Base-by-base conservation (phyloP, 1,140 invertebrate species). In the Drosophila sulfurigaster region DNA sequence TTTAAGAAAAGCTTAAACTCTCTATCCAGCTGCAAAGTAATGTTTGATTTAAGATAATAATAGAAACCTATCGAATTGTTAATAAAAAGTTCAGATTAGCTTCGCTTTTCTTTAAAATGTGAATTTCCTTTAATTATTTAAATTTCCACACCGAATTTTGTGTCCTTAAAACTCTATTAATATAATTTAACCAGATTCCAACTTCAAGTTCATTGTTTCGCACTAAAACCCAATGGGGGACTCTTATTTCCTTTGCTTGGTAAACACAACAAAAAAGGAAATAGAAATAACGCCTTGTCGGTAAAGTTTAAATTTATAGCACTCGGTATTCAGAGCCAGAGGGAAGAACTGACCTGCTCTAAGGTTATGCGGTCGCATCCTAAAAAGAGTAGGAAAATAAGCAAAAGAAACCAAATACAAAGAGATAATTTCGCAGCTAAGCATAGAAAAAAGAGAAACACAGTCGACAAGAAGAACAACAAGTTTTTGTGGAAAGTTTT, bases 241-340 rank as follows among this genome's bases (percentile, higher is more conserved):
- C 52, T 63, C n/a, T 38, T 5, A 30, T 51, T 10, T 38, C 3
- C 32, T n/a, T 38, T 8, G 7, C 32, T 35, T 38, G 35, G 7
- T 10, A 8, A 43, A 52, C n/a, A 52, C 5, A 32, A 13, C 51
- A 4, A 11, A 52, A 32, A 45, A 1, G 28, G 57, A 15, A 59
- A 45, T 15, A 32, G 43, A 10, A 57, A 35, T 30, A 57, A 41
- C 28, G 25, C 7, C 28, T 41, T 57, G 77, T 67, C 74, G 68
- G 62, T 46, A 78, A 79, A 78, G 78, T 79, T 75, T 68, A 68
- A 69, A 78, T 79, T 79, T 79, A 79, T 79, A 49, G 70, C 51
- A 67, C 20, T 66, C 25, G 43, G 20, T 25, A 11, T 13, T 48
- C 2, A 56, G 5, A 20, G 52, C 38, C 5, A 35, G 49, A 16